phyloP scores from a whole-genome alignment of 2,888 invertebrate species.

The Leptinotarsa tumamoca region DNA sequence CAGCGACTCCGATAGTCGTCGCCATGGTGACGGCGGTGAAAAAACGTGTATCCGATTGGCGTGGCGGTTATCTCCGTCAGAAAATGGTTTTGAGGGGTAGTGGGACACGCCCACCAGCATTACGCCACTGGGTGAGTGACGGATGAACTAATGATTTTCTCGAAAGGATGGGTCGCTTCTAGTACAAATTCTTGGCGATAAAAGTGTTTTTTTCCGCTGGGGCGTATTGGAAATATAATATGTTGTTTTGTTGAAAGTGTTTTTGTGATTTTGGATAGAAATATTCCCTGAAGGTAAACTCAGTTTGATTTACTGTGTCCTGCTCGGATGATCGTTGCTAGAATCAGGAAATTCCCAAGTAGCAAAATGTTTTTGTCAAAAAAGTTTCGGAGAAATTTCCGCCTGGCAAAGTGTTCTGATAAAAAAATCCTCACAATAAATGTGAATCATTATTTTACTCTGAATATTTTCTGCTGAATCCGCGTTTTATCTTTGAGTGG shows the following conservation, averaged over 20 bases:
- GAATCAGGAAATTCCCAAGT: no score
- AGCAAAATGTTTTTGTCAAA: no score
- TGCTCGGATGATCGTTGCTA: background rate
- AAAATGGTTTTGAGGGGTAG: conserved; percentile 40
- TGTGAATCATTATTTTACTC: no score
- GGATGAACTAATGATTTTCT: conserved; percentile 54
- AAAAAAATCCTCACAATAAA: no score
- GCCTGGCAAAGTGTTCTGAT: no score
- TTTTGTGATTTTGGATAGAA: conserved; percentile 24
- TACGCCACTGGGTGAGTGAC: conserved; percentile 52
- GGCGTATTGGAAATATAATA: conserved; percentile 21
- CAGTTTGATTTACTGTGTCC: background rate
- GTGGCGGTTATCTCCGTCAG: conserved; percentile 43
- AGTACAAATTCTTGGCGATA: conserved; percentile 48
- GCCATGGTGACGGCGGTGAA: conserved; percentile 54
- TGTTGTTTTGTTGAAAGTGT: conserved; percentile 25
- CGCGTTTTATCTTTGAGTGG: no score
- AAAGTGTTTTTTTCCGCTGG: conserved; percentile 22
- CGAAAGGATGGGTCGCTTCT: conserved; percentile 49
- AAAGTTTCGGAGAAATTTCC: no score
- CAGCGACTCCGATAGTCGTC: conserved; percentile 44
- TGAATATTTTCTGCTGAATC: no score
- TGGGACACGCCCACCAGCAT: conserved; percentile 32
- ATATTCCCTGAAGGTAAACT: conserved; percentile 1
- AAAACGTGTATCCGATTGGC: conserved; percentile 53